These are phyloP conservation scores for Andrena flavipes DNA, from an alignment of 2,888 invertebrate genomes.

Conservation along the genomic window DNA sequence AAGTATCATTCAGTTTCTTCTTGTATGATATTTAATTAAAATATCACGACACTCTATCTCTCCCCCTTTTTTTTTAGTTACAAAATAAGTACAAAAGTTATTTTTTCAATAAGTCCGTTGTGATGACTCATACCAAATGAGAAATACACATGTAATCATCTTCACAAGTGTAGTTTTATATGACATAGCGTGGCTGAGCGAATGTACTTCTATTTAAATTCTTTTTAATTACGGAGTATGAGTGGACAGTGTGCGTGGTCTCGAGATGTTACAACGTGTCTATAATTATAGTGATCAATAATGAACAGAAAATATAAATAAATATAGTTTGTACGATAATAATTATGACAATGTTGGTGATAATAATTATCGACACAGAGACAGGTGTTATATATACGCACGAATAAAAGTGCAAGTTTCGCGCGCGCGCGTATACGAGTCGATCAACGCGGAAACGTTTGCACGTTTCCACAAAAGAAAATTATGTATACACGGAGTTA, in stretches of 20 bases:
- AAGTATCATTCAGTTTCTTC: conserved; percentile 60
- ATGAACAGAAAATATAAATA: conserved; percentile 70
- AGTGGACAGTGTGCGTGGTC: conserved; percentile 64
- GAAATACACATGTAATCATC: conserved; percentile 67
- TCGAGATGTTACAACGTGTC: conserved; percentile 70
- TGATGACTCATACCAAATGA: conserved; percentile 81
- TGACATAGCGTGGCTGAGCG: conserved; percentile 51
- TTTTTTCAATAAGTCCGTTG: conserved; percentile 79
- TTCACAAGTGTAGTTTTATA: conserved; percentile 60
- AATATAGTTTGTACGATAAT: conserved; percentile 70
- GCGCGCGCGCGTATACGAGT: conserved; percentile 47
- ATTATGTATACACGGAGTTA: conserved; percentile 54
- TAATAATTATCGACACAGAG: conserved; percentile 76
- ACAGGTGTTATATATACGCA: conserved; percentile 58
- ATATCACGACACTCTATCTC: conserved; percentile 22
- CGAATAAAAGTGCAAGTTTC: conserved; percentile 59
- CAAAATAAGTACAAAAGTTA: conserved; percentile 80
- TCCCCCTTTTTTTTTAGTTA: conserved; percentile 70
- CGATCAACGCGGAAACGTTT: conserved; percentile 49
- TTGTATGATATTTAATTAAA: conserved; percentile 66
- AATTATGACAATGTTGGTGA: conserved; percentile 68
- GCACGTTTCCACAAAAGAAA: conserved; percentile 39
- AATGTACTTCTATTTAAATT: conserved; percentile 72
- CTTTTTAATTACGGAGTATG: conserved; percentile 69
- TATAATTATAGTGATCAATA: conserved; percentile 77